A percentile compares a stretch with the other conserved stretches of the same genome.
These are phyloP conservation scores for Drosophila anceps DNA, from an alignment of 2,888 invertebrate species.

Conservation along the genomic window DNA sequence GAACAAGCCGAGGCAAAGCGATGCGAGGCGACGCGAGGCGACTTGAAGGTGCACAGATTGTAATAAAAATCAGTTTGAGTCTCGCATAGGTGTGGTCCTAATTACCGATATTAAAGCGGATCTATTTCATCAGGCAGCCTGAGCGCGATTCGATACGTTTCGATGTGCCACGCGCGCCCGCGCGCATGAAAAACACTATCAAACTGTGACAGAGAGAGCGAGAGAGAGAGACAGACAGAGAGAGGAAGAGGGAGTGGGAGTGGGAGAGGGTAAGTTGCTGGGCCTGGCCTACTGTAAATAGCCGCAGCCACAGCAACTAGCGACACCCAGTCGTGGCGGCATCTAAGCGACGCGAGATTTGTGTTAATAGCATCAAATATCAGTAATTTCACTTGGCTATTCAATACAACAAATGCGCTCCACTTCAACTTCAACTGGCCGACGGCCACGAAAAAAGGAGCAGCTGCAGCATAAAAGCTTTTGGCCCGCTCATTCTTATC, in stretches of 20 bases:
- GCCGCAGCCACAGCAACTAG: conserved; percentile 35
- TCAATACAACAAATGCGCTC: conserved; percentile 66
- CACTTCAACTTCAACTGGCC: conserved; percentile 35
- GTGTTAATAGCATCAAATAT: conserved; percentile 84
- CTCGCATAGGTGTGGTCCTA: conserved; percentile 82
- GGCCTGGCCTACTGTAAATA: conserved; percentile 43
- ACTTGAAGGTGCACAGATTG: conserved; percentile 41
- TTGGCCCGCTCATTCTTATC: conserved; percentile 54
- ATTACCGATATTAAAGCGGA: conserved; percentile 83
- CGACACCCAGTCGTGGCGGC: conserved; percentile 36
- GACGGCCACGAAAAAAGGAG: conserved; percentile 49
- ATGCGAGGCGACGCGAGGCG: conserved; percentile 10
- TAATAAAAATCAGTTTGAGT: conserved; percentile 76
- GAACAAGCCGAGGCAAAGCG: conserved; percentile 38
- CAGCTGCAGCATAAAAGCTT: conserved; percentile 54
- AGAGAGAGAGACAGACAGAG: background rate
- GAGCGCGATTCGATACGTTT: conserved; percentile 29
- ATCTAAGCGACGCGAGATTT: conserved; percentile 62
- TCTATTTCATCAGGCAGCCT: conserved; percentile 76
- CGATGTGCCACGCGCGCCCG: conserved; percentile 72
- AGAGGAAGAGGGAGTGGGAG: conserved; percentile 1
- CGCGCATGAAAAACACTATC: conserved; percentile 59
- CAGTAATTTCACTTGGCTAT: conserved; percentile 81
- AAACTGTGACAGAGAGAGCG: background rate
- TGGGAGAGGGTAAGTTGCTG: conserved; percentile 14